Percentiles rank a stretch among this genome's conserved stretches.
Conservation (phyloP, 1,140 invertebrate species). For the Dreissena rostriformis region DNA sequence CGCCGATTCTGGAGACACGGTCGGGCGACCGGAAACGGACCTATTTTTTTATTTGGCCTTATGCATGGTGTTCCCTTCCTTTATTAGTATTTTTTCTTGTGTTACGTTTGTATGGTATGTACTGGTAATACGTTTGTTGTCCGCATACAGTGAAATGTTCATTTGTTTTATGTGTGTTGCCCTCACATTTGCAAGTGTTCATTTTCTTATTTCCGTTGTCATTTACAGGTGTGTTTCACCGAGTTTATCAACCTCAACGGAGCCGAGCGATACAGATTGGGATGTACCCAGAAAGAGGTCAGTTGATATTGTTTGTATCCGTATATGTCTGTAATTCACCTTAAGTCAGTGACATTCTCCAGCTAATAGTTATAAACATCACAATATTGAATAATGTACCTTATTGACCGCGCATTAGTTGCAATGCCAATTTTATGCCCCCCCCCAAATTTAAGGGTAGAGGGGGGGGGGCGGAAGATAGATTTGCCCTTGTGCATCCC, state of each 20-base stretch:
- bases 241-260: constrained; percentile 34
- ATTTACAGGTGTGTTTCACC: constrained; percentile 26
- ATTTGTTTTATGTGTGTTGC: neutral
- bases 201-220: neutral
- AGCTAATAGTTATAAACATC: neutral
- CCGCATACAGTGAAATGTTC: neutral
- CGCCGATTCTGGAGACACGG: too few species aligned
- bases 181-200: neutral
- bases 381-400: neutral
- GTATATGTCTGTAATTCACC: neutral
- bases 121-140: too few species aligned
- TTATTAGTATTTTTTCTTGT: too few species aligned
- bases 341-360: neutral
- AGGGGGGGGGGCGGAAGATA: neutral
- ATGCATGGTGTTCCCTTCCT: too few species aligned
- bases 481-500: neutral
- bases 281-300: neutral
- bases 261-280: constrained; percentile 26
- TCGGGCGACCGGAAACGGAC: too few species aligned
- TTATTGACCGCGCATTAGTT: neutral
- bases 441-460: neutral
- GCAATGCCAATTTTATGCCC: neutral
- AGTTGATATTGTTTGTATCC: neutral
- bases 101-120: too few species aligned
- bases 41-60: too few species aligned